Base-by-base conservation (phyloP, 2,797 vertebrate genomes). In the Dendrocincla tyrannina region DNA sequence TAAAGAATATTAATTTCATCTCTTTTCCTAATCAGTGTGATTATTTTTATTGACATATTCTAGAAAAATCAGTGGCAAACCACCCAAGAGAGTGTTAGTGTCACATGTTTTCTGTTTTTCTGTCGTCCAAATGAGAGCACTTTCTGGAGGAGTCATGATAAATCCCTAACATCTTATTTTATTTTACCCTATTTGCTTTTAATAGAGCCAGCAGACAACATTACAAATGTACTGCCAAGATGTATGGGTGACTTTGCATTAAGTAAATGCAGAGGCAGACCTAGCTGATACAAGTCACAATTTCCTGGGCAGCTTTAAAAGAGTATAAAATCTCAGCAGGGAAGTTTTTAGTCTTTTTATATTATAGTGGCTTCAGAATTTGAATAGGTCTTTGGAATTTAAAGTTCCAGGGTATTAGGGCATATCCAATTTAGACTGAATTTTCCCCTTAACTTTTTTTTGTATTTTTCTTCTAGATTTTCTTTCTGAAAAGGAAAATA, bases 201-300 rank as follows among this genome's bases (percentile, higher is more conserved):
- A 74, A 94, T 85, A 95, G 59, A 91, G 79, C 62, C 95, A 55
- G 59, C 62, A 91, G 85, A 78, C 33, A 85, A 32, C 92, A 50
- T 27, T 91, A 85, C 79, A 88, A 86, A 94, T 73, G 66, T 42
- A 52, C 58, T 95, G 68, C 56, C 88, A 80, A 76, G 77, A 63
- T 81, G n/a, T 53, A 86, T 87, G 80, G 82, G 88, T 95, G 64
- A 78, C 75, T 87, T 92, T 59, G 88, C 84, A 75, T 62, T 58
- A 80, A 80, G 24, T 91, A 83, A 94, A 91, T 85, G 27, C 74
- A 67, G 63, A 92, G 18, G 56, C 85, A 94, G 91, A 52, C 90
- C 39, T 95, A 79, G 88, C 70, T 86, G 92, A 91, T 83, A 63
- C 59, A 75, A 92, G 74, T 76, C 70, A 68, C 58, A 47, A 23